A percentile compares a stretch with the other conserved stretches of the same genome.
Conservation (phyloP, 2,888 invertebrate species). For the Axea sp. region DNA sequence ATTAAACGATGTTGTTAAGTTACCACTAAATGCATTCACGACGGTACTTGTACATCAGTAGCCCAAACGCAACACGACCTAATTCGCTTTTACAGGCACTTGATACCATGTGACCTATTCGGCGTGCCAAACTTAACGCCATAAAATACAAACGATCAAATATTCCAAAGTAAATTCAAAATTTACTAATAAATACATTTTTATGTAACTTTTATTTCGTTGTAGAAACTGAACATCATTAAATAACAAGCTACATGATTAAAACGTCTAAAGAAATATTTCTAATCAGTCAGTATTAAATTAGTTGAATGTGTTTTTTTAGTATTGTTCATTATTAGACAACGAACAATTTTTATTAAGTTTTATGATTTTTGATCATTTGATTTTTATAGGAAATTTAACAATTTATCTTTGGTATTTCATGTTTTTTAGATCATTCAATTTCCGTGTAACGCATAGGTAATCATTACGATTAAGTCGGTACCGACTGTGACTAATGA, state of each 20-base stretch:
- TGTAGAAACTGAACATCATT: too few relatives aligned
- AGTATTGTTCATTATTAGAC: too few relatives aligned
- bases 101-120: constrained; percentile 68
- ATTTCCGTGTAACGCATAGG: constrained; percentile 14
- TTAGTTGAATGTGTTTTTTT: too few relatives aligned
- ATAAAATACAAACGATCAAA: constrained; percentile 21
- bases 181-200: too few relatives aligned
- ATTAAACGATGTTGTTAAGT: constrained; percentile 39
- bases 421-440: constrained; percentile 13
- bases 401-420: constrained; percentile 11
- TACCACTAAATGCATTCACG: constrained; percentile 56
- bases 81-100: constrained; percentile 75
- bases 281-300: too few relatives aligned
- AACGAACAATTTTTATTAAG: constrained; percentile 6
- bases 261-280: too few relatives aligned
- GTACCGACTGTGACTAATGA: constrained; percentile 60
- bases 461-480: constrained; percentile 42
- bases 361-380: constrained; percentile 13
- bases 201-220: too few relatives aligned
- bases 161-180: too few relatives aligned
- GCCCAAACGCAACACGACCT: constrained; percentile 67
- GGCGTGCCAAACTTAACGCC: constrained; percentile 23
- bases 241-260: too few relatives aligned
- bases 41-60: constrained; percentile 66
- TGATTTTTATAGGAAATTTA: constrained; percentile 2